These are phyloP conservation scores for Loris lydekkerianus DNA, from an alignment of 2,797 vertebrate species.

Conservation along the genomic window DNA sequence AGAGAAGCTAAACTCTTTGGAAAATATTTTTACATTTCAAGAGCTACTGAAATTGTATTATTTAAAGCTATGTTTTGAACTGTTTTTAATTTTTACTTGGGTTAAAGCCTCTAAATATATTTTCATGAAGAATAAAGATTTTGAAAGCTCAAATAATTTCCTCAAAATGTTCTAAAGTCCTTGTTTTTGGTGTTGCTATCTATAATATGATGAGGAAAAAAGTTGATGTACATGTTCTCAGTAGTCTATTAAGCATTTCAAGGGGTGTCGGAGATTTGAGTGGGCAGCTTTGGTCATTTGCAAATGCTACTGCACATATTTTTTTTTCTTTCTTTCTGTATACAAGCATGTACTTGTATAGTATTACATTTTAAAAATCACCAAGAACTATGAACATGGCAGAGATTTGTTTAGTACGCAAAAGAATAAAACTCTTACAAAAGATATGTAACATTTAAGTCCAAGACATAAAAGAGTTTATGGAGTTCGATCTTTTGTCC, in stretches of 20 bases:
- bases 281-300: background rate
- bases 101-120: constrained; percentile 42
- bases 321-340: background rate
- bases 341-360: accelerated
- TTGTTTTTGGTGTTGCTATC: background rate
- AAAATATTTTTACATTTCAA: constrained; percentile 36
- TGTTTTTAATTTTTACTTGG: constrained; percentile 33
- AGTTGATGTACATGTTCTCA: background rate
- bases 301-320: background rate
- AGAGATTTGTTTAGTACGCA: background rate
- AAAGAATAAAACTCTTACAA: background rate
- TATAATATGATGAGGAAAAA: background rate
- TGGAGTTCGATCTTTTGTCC: background rate
- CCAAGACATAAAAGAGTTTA: background rate
- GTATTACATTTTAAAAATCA: constrained; percentile 45
- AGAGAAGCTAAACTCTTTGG: constrained; percentile 46
- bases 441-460: constrained; percentile 40
- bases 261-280: background rate
- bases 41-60: background rate
- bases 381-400: background rate
- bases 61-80: background rate
- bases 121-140: constrained; percentile 21
- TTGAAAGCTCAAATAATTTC: constrained; percentile 48
- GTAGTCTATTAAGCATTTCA: background rate
- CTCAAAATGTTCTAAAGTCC: background rate